Evolutionary conservation across 2,797 vertebrate species (phyloP).

Genomic region (Bryconaethiops microstoma): DNA sequence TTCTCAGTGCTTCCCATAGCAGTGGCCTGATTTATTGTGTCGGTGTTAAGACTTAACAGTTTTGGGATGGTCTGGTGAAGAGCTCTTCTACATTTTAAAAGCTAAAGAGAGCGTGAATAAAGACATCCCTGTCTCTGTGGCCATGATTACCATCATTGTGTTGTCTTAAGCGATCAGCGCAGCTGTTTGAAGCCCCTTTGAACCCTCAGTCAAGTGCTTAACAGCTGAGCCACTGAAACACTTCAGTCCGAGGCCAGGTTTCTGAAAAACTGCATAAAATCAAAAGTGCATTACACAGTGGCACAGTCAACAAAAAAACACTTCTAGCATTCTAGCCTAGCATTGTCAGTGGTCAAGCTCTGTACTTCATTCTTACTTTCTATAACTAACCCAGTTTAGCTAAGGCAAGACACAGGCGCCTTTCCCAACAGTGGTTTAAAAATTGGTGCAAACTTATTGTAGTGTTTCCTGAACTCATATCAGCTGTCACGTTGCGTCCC

Average conservation of each 20-base stretch:
- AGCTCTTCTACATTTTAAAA: not conserved
- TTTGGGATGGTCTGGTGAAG: not conserved
- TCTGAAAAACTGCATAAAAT: slow-evolving; percentile 1
- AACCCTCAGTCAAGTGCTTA: slow-evolving; percentile 12
- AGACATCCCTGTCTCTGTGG: not conserved
- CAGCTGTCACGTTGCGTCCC: too few species aligned
- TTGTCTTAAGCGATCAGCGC: slow-evolving; percentile 24
- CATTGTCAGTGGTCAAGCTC: not conserved
- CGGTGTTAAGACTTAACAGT: too few species aligned
- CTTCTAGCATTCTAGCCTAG: too few species aligned
- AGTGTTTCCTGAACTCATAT: too few species aligned
- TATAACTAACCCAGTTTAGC: not conserved
- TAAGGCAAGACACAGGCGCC: not conserved
- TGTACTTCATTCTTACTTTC: not conserved
- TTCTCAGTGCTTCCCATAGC: not conserved
- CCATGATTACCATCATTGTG: not conserved
- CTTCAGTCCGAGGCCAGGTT: not conserved
- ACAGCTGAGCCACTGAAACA: not conserved
- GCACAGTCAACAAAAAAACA: too few species aligned
- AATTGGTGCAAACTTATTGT: not conserved
- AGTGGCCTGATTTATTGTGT: not conserved
- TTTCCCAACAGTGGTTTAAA: not conserved
- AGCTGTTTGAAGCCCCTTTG: slow-evolving; percentile 8
- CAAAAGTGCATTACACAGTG: not conserved
- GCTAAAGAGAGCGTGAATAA: not conserved